Evolutionary conservation across 2,113 vertebrate genomes (phyloP).

Genomic region (Sisor rabdophorus): DNA sequence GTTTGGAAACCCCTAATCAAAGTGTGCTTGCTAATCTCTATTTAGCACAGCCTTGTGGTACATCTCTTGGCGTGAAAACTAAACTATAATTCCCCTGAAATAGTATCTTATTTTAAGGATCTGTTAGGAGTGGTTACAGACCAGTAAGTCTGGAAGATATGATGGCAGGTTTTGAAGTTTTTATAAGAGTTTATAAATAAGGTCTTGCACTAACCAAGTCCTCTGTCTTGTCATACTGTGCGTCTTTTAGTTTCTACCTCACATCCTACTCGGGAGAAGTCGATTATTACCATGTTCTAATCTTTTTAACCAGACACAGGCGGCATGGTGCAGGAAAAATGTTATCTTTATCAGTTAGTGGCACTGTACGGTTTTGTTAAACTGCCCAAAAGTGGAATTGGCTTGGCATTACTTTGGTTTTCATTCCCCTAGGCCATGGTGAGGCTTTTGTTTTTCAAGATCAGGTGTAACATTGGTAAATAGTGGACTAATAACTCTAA

Average conservation of each 20-base stretch:
- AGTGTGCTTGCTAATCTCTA: slow-evolving; percentile 4
- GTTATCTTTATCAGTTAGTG: no score
- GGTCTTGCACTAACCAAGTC: background rate
- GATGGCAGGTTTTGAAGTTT: slow-evolving; percentile 6
- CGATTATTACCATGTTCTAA: background rate
- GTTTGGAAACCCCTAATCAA: slow-evolving; percentile 9
- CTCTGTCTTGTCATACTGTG: background rate
- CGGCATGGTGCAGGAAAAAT: no score
- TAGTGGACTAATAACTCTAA: no score
- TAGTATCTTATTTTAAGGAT: background rate
- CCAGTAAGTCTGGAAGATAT: slow-evolving; percentile 11
- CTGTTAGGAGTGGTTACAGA: slow-evolving; percentile 4
- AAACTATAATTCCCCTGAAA: background rate
- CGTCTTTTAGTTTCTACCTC: background rate
- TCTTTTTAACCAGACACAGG: background rate
- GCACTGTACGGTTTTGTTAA: no score
- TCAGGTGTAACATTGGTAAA: no score
- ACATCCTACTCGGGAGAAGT: background rate
- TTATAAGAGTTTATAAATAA: no score
- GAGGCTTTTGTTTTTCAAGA: no score
- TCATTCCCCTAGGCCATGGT: no score
- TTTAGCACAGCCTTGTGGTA: background rate
- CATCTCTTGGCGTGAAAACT: slow-evolving; percentile 33
- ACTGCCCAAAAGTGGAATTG: no score
- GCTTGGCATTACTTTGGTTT: no score